Percentiles rank a stretch among this genome's conserved stretches.
Evolutionary conservation across 2,888 invertebrate species (phyloP).

Genomic region (Xiphydria camelus): DNA sequence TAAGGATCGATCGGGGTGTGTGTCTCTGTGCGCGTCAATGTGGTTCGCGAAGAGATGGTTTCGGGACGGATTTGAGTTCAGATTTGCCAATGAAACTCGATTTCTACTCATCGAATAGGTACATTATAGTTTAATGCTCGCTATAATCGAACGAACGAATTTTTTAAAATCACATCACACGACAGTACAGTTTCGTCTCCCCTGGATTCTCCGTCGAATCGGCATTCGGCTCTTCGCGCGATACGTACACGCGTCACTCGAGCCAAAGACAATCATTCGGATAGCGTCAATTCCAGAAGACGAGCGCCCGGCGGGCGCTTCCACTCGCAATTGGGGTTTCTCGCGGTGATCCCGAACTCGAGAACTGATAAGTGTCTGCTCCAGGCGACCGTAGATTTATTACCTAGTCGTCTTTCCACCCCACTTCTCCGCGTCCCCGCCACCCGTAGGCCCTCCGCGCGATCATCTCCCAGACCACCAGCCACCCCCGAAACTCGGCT

Average conservation of each 20-base stretch:
- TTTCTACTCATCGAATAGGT: no score
- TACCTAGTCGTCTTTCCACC: slow-evolving; percentile 29
- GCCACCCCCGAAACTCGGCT: slow-evolving; percentile 35
- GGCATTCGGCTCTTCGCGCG: slow-evolving; percentile 31
- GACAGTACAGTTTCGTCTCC: no score
- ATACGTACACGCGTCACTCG: slow-evolving; percentile 18
- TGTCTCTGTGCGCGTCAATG: no score
- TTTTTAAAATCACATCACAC: no score
- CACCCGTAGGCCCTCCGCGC: slow-evolving; percentile 9
- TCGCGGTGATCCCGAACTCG: slow-evolving; percentile 10
- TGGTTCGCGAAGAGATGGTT: no score
- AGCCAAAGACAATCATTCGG: slow-evolving; percentile 9
- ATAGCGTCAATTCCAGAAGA: slow-evolving; percentile 33
- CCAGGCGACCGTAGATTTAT: slow-evolving; percentile 53
- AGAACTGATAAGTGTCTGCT: slow-evolving; percentile 54
- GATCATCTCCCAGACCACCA: slow-evolving; percentile 28
- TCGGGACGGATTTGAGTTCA: no score
- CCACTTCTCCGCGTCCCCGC: slow-evolving; percentile 2
- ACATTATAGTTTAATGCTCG: no score
- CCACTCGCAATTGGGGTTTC: slow-evolving; percentile 20
- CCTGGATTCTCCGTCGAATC: no score
- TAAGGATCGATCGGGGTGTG: no score
- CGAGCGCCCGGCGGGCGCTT: slow-evolving; percentile 36
- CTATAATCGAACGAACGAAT: no score
- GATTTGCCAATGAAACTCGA: no score